Conservation (phyloP, 2,797 vertebrate genomes). For the Dendrocincla fuliginosa region DNA sequence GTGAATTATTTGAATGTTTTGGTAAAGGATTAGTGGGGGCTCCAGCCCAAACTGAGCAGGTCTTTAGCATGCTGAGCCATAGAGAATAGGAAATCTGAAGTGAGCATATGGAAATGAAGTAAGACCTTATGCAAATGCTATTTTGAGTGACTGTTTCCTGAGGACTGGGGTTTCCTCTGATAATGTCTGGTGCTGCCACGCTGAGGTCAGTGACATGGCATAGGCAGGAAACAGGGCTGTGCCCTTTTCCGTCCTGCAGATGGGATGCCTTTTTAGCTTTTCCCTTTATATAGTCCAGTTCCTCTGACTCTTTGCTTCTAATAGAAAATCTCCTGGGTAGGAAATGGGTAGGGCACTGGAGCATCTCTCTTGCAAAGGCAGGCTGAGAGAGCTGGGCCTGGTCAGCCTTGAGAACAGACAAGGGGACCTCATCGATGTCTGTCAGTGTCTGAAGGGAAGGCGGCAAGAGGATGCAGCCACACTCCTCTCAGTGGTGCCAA, state of each 20-base stretch:
- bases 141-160: conserved; percentile 1
- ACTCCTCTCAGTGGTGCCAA: neutral
- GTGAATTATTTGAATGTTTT: neutral
- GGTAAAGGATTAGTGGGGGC: neutral
- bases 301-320: neutral
- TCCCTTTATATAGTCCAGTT: neutral
- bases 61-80: neutral
- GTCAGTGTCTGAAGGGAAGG: neutral
- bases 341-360: neutral
- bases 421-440: neutral
- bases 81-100: neutral
- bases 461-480: neutral
- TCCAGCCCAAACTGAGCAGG: neutral
- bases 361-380: neutral
- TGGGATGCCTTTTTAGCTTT: neutral
- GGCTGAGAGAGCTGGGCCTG: neutral
- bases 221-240: neutral
- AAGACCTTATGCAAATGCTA: neutral
- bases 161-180: neutral
- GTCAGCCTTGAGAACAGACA: neutral
- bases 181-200: accelerated
- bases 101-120: neutral
- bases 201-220: neutral
- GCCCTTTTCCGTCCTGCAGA: neutral
- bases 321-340: neutral